phyloP scores from a whole-genome alignment of 2,888 invertebrate species.

The Villa cingulata region DNA sequence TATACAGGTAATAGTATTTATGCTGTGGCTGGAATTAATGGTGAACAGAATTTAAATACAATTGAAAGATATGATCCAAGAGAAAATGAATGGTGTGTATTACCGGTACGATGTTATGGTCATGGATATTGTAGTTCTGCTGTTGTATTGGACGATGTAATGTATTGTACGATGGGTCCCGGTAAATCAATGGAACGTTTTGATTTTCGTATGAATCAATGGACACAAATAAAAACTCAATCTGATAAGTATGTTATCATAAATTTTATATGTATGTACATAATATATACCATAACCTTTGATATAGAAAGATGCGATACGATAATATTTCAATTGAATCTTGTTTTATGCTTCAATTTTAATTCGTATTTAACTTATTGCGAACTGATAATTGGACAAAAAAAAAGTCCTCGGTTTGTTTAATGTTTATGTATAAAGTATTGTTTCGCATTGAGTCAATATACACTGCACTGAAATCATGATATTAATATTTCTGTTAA shows the following conservation, averaged over 20 bases:
- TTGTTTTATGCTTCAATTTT: no score
- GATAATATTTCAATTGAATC: no score
- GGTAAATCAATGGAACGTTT: conserved; percentile 11
- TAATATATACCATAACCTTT: no score
- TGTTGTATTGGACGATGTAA: conserved; percentile 10
- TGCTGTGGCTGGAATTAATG: conserved; percentile 12
- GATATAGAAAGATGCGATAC: no score
- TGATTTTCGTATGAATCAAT: conserved; percentile 12
- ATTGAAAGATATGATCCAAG: conserved; percentile 13
- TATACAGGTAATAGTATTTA: conserved; percentile 10
- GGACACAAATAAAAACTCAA: conserved; percentile 13
- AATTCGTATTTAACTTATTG: no score
- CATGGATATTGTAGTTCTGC: conserved; percentile 10
- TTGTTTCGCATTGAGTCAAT: no score
- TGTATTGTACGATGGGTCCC: conserved; percentile 12
- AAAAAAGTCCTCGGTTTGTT: no score
- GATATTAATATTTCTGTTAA: no score
- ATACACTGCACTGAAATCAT: no score
- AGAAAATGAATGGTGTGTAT: conserved; percentile 12
- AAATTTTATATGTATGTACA: no score
- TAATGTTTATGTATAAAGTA: no score
- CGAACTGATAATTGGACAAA: no score
- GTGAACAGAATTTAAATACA: conserved; percentile 4
- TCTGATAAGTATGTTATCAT: conserved; percentile 10
- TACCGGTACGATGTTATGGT: conserved; percentile 6